Percentiles rank a stretch among this genome's conserved stretches.
phyloP scores from a whole-genome alignment of 1,140 invertebrate species.

The Ips nitidus region DNA sequence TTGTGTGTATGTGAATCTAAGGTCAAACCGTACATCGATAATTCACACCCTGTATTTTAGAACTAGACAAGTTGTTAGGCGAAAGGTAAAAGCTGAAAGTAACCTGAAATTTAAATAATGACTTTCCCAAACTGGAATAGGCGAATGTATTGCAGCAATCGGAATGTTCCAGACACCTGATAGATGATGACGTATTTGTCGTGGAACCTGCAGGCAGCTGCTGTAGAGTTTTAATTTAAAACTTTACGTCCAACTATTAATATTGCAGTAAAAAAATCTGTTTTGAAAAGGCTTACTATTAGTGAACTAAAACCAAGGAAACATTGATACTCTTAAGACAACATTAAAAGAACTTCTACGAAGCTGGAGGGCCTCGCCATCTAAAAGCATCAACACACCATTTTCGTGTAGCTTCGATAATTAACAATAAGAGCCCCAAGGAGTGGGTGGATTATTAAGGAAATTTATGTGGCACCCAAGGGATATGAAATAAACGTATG shows the following conservation, averaged over 20 bases:
- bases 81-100: too few species aligned
- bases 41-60: too few species aligned
- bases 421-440: not conserved
- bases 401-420: not conserved
- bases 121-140: too few species aligned
- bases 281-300: too few species aligned
- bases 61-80: too few species aligned
- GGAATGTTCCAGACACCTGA: conserved; percentile 1
- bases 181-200: not conserved
- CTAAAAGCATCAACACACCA: conserved; percentile 5
- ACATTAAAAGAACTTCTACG: not conserved
- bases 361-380: not conserved
- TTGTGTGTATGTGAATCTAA: too few species aligned
- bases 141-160: not conserved
- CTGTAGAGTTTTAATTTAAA: not conserved
- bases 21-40: too few species aligned
- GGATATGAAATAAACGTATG: not conserved
- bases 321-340: too few species aligned
- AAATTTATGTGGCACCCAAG: not conserved
- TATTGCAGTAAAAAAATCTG: too few species aligned
- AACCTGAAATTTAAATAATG: too few species aligned
- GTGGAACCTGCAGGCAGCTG: not conserved
- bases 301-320: too few species aligned
- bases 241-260: too few species aligned
- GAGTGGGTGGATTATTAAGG: not conserved